Evolutionary conservation across 2,888 invertebrate species (phyloP), one percentile per base, ranked within the genome.

Genomic region (Tinea semifulvella): DNA sequence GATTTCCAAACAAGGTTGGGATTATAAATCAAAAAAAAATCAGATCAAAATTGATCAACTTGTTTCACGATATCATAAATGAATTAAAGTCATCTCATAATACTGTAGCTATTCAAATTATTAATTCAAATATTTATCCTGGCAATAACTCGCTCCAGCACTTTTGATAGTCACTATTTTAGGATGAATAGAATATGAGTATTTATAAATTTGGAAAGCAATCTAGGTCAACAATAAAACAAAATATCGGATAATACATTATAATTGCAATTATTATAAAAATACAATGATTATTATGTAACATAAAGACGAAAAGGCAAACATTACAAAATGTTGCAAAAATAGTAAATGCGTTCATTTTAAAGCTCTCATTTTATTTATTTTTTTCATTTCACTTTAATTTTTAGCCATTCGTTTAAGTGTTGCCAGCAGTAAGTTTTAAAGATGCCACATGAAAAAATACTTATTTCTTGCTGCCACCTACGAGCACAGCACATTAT

Each of bases 181-280:
- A n/a, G n/a, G n/a, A n/a, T n/a, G n/a, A n/a, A n/a, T n/a, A n/a
- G n/a, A n/a, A n/a, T n/a, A n/a, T n/a, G n/a, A n/a, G n/a, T n/a
- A n/a, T n/a, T n/a, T n/a, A n/a, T n/a, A n/a, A n/a, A n/a, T n/a
- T n/a, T n/a, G n/a, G n/a, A n/a, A n/a, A n/a, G n/a, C n/a, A n/a
- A n/a, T n/a, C n/a, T n/a, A n/a, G n/a, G n/a, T n/a, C n/a, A n/a
- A n/a, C n/a, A 35, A 36, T 36, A 36, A 36, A 36, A 36, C 36
- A 36, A 10, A 6, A 14, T 17, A 18, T 18, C 2, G 18, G n/a
- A 16, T 18, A 36, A 36, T 36, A 36, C 36, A 22, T 22, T 22
- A 7, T 22, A 63, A 62, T 66, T 72, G 68, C 76, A 73, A 73
- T 76, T 68, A 60, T 73, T 77, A 77, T 73, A 77, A 77, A 77